Conservation (phyloP, 2,888 invertebrate species). For the Nineta flava region DNA sequence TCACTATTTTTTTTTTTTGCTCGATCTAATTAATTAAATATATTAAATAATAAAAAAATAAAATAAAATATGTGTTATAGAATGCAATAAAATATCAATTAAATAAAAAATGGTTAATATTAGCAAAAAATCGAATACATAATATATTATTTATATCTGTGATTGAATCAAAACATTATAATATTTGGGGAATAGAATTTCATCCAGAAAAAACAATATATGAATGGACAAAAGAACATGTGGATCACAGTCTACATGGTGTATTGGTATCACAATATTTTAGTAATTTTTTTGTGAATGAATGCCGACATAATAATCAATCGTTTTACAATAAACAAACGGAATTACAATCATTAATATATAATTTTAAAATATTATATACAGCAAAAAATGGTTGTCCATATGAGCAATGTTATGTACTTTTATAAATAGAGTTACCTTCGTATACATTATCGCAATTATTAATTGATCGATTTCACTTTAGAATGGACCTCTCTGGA, state of each 20-base stretch:
- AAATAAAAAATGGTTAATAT: slow-evolving; percentile 44
- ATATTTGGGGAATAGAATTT: slow-evolving; percentile 77
- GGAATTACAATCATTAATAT: slow-evolving; percentile 45
- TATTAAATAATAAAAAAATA: too few species aligned
- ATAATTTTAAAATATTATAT: slow-evolving; percentile 47
- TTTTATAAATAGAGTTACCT: neutral
- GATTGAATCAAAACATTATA: slow-evolving; percentile 54
- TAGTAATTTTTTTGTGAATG: slow-evolving; percentile 62
- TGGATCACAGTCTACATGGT: slow-evolving; percentile 46
- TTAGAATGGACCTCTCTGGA: too few species aligned
- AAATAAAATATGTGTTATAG: too few species aligned
- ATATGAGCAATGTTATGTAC: neutral
- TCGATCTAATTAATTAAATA: too few species aligned
- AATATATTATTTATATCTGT: slow-evolving; percentile 53
- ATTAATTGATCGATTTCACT: too few species aligned
- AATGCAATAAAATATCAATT: slow-evolving; percentile 36
- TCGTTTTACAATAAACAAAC: slow-evolving; percentile 29
- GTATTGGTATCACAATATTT: slow-evolving; percentile 55
- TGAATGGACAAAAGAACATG: slow-evolving; percentile 47
- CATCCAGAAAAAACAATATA: slow-evolving; percentile 81
- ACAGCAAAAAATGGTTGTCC: slow-evolving; percentile 21
- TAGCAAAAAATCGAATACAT: slow-evolving; percentile 33
- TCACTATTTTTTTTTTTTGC: too few species aligned
- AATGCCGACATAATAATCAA: slow-evolving; percentile 52
- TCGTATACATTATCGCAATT: too few species aligned